phyloP scores from a whole-genome alignment of 1,140 invertebrate species.

The Zeugodacus cucurbitae region DNA sequence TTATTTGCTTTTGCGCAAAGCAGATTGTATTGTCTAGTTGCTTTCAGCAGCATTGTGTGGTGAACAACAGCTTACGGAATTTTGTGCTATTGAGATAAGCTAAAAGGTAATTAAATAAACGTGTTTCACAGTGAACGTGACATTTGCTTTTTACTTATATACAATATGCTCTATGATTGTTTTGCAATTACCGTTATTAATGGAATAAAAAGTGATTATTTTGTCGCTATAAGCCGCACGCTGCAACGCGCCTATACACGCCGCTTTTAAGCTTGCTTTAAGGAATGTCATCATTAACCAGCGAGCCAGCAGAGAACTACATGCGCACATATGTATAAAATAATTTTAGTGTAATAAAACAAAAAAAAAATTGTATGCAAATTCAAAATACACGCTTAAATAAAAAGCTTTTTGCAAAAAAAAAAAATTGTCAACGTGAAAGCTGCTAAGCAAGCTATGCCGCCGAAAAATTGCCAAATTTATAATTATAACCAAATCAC shows the following conservation, averaged over 20 bases:
- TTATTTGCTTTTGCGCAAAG: neutral
- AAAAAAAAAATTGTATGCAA: neutral
- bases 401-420: neutral
- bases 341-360: neutral
- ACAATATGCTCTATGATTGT: neutral
- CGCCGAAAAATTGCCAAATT: neutral
- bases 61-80: neutral
- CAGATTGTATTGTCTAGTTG: neutral
- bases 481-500: too few species aligned
- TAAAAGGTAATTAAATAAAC: neutral
- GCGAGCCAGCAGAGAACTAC: neutral
- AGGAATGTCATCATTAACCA: neutral
- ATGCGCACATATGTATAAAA: neutral
- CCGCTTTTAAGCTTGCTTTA: neutral
- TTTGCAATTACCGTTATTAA: neutral
- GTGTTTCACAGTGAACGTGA: neutral
- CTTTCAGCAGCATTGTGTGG: neutral
- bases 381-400: neutral
- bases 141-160: neutral
- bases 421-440: neutral
- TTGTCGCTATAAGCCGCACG: neutral
- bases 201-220: neutral
- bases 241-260: neutral
- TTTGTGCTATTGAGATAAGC: neutral
- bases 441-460: neutral